Base-by-base conservation (phyloP, 2,797 vertebrate genomes). In the Gymnodraco acuticeps region DNA sequence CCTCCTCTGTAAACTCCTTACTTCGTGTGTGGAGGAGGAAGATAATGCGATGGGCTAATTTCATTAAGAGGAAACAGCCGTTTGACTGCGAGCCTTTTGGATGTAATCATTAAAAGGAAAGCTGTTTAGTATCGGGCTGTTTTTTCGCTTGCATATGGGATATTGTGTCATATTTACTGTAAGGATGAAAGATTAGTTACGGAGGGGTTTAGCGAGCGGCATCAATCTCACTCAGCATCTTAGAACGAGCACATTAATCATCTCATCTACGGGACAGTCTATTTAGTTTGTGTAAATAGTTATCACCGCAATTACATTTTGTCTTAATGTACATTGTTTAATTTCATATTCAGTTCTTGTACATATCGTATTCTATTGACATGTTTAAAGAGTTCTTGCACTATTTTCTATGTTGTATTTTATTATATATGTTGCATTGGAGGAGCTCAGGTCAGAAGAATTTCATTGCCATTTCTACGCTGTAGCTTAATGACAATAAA, bases 161-260 rank as follows among this genome's bases (percentile, higher is more conserved):
- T 88, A 77, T 89, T 90, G 90, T 94, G 93, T 92, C 93, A 92
- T 93, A 92, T 94, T 93, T 93, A 93, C 87, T 92, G 93, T 93
- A 91, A 93, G 93, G 91, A 94, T 94, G 93, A 94, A 93, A 89
- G 93, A 94, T 94, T 93, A 88, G 87, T 84, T 81, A 68, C 64
- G 81, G 90, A 87, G 80, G 85, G 91, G 85, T 81, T 27, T 81
- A 85, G 87, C 51, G 66, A 88, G 87, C 84, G 51, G 85, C 88
- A 93, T 93, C 92, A 92, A 92, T 94, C 93, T 94, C 92, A 93
- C 90, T 94, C 92, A 92, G 79, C 84, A 85, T 91, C 88, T 91
- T 83, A 14, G 86, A 90, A 83, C 78, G 74, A 86, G 70, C 70
- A 70, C 91, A 94, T 94, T 92, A 91, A 94, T 94, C 93, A 93